Evolutionary conservation across 2,113 vertebrate genomes (phyloP).

Genomic region (Rattus rattus): DNA sequence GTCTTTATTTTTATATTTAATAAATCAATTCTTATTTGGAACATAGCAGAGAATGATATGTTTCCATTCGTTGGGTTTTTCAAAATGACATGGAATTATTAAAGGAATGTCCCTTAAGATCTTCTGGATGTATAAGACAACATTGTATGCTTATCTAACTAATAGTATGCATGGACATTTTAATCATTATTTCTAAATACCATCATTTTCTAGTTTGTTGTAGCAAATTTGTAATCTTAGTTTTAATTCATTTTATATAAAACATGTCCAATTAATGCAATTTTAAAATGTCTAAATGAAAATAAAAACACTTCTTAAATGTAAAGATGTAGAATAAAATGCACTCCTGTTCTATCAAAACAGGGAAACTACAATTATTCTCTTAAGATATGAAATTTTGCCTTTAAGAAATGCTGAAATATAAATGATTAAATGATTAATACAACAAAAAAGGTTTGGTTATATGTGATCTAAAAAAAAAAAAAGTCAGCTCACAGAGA

Average conservation of each 20-base stretch:
- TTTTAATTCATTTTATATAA: background rate
- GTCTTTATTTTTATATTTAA: background rate
- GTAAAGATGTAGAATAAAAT: background rate
- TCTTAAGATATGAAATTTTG: background rate
- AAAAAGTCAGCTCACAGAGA: background rate
- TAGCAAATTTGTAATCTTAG: background rate
- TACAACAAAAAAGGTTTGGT: background rate
- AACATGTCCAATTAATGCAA: background rate
- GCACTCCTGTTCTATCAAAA: background rate
- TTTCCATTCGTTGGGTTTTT: background rate
- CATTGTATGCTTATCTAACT: background rate
- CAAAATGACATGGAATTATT: background rate
- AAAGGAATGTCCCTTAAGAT: background rate
- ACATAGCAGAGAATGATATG: background rate
- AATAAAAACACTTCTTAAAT: background rate
- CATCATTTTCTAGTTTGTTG: background rate
- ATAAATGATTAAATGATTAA: background rate
- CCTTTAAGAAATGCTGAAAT: background rate
- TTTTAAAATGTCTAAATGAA: background rate
- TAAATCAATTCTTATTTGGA: background rate
- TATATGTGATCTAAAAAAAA: background rate
- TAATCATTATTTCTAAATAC: background rate
- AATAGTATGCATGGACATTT: background rate
- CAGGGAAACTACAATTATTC: background rate
- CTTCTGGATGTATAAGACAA: background rate